Conservation (phyloP, 2,113 vertebrate species). For the Cyprinus carpio region DNA sequence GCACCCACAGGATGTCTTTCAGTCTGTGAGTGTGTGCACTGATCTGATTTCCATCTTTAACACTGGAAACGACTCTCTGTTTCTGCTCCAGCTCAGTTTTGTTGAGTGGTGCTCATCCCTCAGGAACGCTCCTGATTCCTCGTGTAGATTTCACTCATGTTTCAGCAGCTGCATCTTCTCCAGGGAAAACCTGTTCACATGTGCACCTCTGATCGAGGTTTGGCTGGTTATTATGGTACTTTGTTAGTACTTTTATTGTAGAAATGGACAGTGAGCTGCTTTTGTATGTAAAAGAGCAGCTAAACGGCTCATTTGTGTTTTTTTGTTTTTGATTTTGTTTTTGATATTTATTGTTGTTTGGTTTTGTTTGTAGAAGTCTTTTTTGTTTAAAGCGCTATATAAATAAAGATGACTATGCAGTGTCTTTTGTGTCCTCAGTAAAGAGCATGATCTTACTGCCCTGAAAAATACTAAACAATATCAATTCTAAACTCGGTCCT, state of each 20-base stretch:
- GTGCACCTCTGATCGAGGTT: not conserved
- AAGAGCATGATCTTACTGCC: no score
- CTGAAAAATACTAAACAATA: no score
- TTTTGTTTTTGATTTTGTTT: no score
- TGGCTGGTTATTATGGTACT: not conserved
- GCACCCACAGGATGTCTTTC: not conserved
- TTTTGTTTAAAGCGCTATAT: no score
- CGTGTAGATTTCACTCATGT: not conserved
- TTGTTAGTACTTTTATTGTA: not conserved
- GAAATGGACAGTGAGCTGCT: not conserved
- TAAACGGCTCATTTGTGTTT: not conserved
- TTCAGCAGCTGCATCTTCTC: not conserved
- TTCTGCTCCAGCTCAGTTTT: not conserved
- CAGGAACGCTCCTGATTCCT: not conserved
- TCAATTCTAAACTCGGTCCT: no score
- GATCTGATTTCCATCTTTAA: slow-evolving; percentile 8
- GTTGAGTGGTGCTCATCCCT: slow-evolving; percentile 36
- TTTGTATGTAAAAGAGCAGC: not conserved
- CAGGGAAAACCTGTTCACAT: not conserved
- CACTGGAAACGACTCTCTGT: not conserved
- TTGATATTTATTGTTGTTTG: no score
- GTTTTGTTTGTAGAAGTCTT: no score
- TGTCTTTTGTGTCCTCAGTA: no score
- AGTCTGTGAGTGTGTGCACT: not conserved
- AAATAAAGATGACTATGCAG: no score